Percentiles rank a stretch among this genome's conserved stretches.
Conservation (phyloP, 2,888 invertebrate species). For the Torymus aiolomorphi region DNA sequence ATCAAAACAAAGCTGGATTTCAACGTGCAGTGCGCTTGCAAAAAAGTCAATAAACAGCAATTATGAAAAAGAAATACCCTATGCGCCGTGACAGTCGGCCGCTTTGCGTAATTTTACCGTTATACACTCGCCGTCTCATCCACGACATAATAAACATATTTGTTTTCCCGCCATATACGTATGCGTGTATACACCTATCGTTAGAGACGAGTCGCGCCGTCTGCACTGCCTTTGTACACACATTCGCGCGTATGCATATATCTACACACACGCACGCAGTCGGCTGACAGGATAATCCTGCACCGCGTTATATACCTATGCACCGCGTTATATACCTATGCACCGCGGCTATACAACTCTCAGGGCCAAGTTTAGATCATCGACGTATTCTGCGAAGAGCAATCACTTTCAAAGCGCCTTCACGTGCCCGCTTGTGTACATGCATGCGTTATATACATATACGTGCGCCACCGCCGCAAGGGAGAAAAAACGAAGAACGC, state of each 20-base stretch:
- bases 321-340: background rate
- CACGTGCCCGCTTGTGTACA: background rate
- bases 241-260: too few relatives aligned
- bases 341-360: constrained; percentile 17
- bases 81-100: background rate
- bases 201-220: too few relatives aligned
- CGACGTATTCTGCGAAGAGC: constrained; percentile 62
- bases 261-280: background rate
- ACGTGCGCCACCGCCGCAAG: background rate
- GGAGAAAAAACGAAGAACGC: constrained; percentile 16
- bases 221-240: too few relatives aligned
- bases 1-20: constrained; percentile 1
- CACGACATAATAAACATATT: constrained; percentile 33
- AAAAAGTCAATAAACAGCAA: constrained; percentile 30
- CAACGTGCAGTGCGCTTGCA: background rate
- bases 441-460: background rate
- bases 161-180: constrained; percentile 6
- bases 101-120: constrained; percentile 42
- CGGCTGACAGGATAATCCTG: constrained; percentile 31
- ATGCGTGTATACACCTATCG: background rate
- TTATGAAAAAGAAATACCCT: constrained; percentile 3
- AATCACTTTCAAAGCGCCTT: constrained; percentile 58
- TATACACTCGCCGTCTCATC: background rate
- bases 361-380: constrained; percentile 74
- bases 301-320: background rate